phyloP scores from a whole-genome alignment of 1,140 invertebrate species.

The Lanistes nyassanus region DNA sequence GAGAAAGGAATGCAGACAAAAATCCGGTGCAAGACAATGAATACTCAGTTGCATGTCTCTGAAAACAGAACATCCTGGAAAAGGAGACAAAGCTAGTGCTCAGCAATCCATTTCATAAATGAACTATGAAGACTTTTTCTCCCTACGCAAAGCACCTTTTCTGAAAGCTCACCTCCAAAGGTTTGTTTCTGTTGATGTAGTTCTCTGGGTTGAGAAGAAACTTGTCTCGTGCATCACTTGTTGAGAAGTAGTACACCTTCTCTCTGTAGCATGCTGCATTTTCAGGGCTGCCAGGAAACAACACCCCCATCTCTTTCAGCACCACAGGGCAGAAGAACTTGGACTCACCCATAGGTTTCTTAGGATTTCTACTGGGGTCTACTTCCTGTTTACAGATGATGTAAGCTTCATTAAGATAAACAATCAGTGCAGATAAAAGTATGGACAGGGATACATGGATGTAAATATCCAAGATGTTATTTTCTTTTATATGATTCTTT shows the following conservation, averaged over 20 bases:
- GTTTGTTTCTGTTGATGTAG: slow-evolving; percentile 55
- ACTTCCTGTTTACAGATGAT: slow-evolving; percentile 52
- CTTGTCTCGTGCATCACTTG: slow-evolving; percentile 57
- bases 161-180: slow-evolving; percentile 60
- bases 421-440: not conserved
- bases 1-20: too few species aligned
- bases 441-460: not conserved
- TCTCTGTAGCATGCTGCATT: slow-evolving; percentile 62
- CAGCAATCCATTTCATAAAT: too few species aligned
- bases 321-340: slow-evolving; percentile 67
- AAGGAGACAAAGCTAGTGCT: too few species aligned
- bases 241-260: slow-evolving; percentile 65
- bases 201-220: slow-evolving; percentile 60
- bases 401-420: not conserved
- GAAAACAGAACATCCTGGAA: too few species aligned
- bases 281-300: slow-evolving; percentile 66
- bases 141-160: too few species aligned
- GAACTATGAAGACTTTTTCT: too few species aligned
- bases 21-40: too few species aligned
- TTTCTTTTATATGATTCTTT: too few species aligned
- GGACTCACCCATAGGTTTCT: slow-evolving; percentile 64
- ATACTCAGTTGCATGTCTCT: too few species aligned
- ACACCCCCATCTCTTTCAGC: slow-evolving; percentile 59
- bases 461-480: too few species aligned
- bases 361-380: slow-evolving; percentile 60